Conservation (phyloP, 30 jellyfish, hydroid and myxozoan species). For the Calvadosia cruxmelitensis region DNA sequence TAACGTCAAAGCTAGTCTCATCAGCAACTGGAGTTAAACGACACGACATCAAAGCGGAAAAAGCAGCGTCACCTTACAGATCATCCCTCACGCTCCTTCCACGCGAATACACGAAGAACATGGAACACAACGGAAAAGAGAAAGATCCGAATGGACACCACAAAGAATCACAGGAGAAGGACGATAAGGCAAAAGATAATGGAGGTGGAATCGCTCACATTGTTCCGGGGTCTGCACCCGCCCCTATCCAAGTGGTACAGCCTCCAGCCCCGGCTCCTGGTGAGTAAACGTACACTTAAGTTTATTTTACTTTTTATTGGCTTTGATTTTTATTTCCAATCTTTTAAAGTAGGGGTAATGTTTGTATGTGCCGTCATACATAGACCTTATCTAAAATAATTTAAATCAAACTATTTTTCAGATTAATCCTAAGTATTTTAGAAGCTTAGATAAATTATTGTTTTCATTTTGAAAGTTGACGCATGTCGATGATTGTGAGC, state of each 20-base stretch:
- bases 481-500: constrained; percentile 10
- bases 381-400: too few species aligned
- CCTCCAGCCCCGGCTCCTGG: too few species aligned
- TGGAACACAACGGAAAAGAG: background rate
- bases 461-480: background rate
- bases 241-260: background rate
- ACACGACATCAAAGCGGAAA: background rate
- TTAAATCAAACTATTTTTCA: too few species aligned
- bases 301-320: too few species aligned
- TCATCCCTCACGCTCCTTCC: background rate
- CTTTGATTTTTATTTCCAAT: too few species aligned
- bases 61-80: background rate
- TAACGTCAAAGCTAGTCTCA: background rate
- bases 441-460: too few species aligned
- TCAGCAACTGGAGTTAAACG: background rate
- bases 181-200: background rate
- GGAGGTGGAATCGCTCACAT: constrained; percentile 11
- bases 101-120: background rate
- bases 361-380: too few species aligned
- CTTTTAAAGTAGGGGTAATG: too few species aligned
- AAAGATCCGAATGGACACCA: background rate
- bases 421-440: too few species aligned
- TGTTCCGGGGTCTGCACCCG: constrained; percentile 14
- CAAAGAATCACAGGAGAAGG: background rate
- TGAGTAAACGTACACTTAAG: too few species aligned